A percentile compares a stretch with the other conserved stretches of the same genome.
Conservation (phyloP, 2,888 invertebrate species). For the Pedicia rivosa region DNA sequence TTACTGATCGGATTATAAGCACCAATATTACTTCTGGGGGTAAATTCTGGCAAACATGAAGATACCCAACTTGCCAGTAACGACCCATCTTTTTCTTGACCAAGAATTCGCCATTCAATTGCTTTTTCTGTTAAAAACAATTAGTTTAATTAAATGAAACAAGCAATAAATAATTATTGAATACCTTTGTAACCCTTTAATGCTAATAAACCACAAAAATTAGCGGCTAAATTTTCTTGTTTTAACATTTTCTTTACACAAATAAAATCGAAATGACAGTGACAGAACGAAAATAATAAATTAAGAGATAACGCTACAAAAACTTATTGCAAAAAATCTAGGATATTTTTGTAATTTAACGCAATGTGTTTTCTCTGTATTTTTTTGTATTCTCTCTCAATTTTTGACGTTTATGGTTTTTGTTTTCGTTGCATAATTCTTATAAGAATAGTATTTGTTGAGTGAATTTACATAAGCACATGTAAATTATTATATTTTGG, state of each 20-base stretch:
- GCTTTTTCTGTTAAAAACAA: slow-evolving; percentile 36
- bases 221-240: slow-evolving; percentile 30
- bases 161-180: neutral
- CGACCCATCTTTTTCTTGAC: slow-evolving; percentile 64
- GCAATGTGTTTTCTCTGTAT: too few species aligned
- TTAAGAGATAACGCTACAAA: too few species aligned
- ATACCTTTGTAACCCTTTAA: slow-evolving; percentile 25
- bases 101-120: slow-evolving; percentile 63
- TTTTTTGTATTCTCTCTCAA: too few species aligned
- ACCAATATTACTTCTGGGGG: slow-evolving; percentile 35
- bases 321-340: too few species aligned
- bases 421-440: too few species aligned
- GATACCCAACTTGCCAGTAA: slow-evolving; percentile 52
- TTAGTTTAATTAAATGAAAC: neutral
- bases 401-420: too few species aligned
- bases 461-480: too few species aligned
- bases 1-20: slow-evolving; percentile 44
- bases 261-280: too few species aligned
- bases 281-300: too few species aligned
- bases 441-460: too few species aligned
- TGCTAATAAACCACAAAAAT: slow-evolving; percentile 28
- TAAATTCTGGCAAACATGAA: slow-evolving; percentile 25
- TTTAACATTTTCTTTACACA: slow-evolving; percentile 27
- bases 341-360: too few species aligned
- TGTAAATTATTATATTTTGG: too few species aligned